Evolutionary conservation across 2,113 vertebrate species (phyloP), one percentile per base, ranked within the genome.

Genomic region (Gnathonemus echidnorhynchus): DNA sequence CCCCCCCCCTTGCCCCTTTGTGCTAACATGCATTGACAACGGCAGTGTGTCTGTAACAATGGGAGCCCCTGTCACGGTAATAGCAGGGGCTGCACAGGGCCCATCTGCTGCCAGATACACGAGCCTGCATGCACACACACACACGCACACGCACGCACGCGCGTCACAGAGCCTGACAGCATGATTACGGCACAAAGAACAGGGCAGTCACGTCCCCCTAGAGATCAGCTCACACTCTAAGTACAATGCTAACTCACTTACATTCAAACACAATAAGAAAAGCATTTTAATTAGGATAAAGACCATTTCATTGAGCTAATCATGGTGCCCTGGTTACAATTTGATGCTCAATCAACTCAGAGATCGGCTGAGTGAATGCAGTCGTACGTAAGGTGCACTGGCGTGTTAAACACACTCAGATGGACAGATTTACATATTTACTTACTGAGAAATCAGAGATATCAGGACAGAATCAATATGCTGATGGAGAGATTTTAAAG

Each of bases 241-340:
- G 86, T 90, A 94, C 89, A 92, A 89, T 46, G 86, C 92, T 89
- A 89, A 90, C 89, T 93, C 89, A 92, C 89, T 89, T 89, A 89
- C 89, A 90, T 90, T 86, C 86, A 53, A 49, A 89, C 86, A 92
- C 77, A 92, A 92, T 86, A 91, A 91, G 91, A 66, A 93, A 91
- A 90, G 90, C 90, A 91, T 90, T 91, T 92, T 93, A 93, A 95
- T 96, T 94, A 93, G 92, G 89, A 91, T 92, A 89, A 70, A 56
- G 90, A 94, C 91, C 92, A 92, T 94, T 95, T 95, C 92, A 95
- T 93, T 95, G 90, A 90, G 90, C 90, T 93, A 92, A 95, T 95
- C 93, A 95, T 90, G 62, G 91, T 89, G 91, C 62, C 90, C 93
- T 93, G 92, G 92, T 94, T 92, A 93, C 90, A 91, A 95, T 95